Evolutionary conservation across 2,888 invertebrate species (phyloP).

Genomic region (Drosophila formosana): DNA sequence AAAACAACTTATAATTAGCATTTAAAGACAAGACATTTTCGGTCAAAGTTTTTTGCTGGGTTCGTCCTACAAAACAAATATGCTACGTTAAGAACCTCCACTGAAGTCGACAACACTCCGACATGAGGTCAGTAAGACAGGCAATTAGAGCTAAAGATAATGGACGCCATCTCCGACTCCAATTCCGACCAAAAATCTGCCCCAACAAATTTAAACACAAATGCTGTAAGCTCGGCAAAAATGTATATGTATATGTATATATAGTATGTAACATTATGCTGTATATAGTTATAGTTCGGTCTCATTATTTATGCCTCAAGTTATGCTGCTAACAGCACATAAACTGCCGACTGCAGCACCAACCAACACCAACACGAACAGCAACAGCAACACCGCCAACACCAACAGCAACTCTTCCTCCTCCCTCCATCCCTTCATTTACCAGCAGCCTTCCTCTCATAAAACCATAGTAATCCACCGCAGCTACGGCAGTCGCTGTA

Average conservation of each 20-base stretch:
- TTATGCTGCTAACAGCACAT: conserved; percentile 76
- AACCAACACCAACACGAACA: conserved; percentile 19
- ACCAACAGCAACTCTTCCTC: conserved; percentile 10
- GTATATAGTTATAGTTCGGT: conserved; percentile 55
- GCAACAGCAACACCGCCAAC: conserved; percentile 37
- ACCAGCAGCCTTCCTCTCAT: conserved; percentile 21
- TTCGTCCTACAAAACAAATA: conserved; percentile 21
- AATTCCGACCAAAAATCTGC: conserved; percentile 4
- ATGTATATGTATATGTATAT: background rate
- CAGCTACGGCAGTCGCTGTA: conserved; percentile 60
- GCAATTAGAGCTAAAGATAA: conserved; percentile 49
- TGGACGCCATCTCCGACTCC: conserved; percentile 16
- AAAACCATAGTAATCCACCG: conserved; percentile 54
- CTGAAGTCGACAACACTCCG: conserved; percentile 5
- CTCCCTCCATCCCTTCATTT: conserved; percentile 11
- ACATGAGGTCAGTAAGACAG: conserved; percentile 34
- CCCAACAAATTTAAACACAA: conserved; percentile 38
- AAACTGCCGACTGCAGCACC: conserved; percentile 68
- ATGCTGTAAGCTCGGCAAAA: conserved; percentile 16
- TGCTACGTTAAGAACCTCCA: background rate
- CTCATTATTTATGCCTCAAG: conserved; percentile 75
- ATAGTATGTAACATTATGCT: conserved; percentile 6
- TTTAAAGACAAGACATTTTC: conserved; percentile 63
- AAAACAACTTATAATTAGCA: conserved; percentile 76
- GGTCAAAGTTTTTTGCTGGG: conserved; percentile 25